Evolutionary conservation across 2,797 vertebrate genomes (phyloP), one percentile per base, ranked within the genome.

Genomic region (Syngnathus acus): DNA sequence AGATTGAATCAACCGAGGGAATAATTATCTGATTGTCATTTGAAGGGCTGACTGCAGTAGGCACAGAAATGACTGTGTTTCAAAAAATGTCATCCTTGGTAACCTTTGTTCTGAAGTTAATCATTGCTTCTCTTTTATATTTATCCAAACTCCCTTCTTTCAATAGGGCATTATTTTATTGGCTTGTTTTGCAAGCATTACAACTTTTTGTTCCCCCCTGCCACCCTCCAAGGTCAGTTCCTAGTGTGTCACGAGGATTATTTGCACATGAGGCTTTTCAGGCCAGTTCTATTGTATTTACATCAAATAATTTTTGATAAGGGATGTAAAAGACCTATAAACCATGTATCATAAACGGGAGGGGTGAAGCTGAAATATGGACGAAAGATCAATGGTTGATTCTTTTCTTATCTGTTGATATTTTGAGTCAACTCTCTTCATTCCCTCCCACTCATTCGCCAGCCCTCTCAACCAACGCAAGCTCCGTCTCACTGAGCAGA

Each of bases 271-370:
- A 84, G 87, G 82, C 88, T 89, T 93, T 92, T 91, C 91, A 89
- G 92, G 92, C 91, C 91, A 93, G 86, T 94, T 93, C 90, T 88
- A 90, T 92, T 90, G 90, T 92, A 86, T 94, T 95, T 94, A 92
- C 93, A 92, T 93, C 93, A 96, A 96, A 95, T 94, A 93, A 88
- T 91, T 91, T 91, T 91, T 90, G 90, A 92, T 93, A 93, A 92
- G 92, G 88, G 90, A 91, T 90, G 89, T 91, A 91, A 92, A 92
- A 92, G 87, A 83, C 75, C 90, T 89, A 90, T 93, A 92, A 92
- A 91, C 70, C 86, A 71, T 47, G 72, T 78, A 83, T 86, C 89
- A 91, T 92, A 92, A 92, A 92, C 83, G 77, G 86, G 85, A 88
- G 88, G 91, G 88, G 90, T 91, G 89, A 78, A 88, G 79, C 79